Base-by-base conservation (phyloP, 2,888 invertebrate species). In the Drosophila prostipennis region DNA sequence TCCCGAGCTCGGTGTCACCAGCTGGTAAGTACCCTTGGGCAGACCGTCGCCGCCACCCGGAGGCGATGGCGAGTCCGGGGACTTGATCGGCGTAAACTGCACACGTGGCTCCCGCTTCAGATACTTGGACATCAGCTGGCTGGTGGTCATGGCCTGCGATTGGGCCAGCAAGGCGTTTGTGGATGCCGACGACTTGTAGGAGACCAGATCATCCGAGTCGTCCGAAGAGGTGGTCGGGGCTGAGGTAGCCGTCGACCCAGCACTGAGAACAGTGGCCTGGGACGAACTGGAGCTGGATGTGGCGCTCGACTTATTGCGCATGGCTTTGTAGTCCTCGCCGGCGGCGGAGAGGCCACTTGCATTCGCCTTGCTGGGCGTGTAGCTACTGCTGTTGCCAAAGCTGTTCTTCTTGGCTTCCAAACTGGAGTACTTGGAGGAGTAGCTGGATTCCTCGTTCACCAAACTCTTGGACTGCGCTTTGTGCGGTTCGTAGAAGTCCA, bases 51-150 rank as follows among this genome's bases (percentile, higher is more conserved):
- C 90, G 49, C 84, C 79, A 37, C 87, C 88, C 3, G 91, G 91
- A 49, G 91, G 91, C 2, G 91, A 91, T 6, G 91, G 91, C 8
- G 91, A 90, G 34, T 91, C 91, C 54, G 92, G 91, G 10, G 91
- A 91, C 76, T 90, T 90, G 46, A 90, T 91, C 11, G 90, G 90
- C 43, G 91, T 91, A 43, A 91, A 91, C 51, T 91, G 90, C 3
- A 91, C 91, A 11, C 91, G 87, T n/a, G 91, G 91, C 58, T 92
- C 91, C 8, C 91, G 87, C 64, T 91, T 91, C 10, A 91, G 78
- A 77, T 91, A 92, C 58, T 92, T 92, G 6, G 91, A 91, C 91
- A 92, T 91, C 48, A 91, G 80, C 67, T 92, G 92, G 29, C 91
- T 90, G 57, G 92, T 91, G 63, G 92, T 91, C 91, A 92, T 91